These are phyloP conservation scores for Galago senegalensis DNA, from an alignment of 2,797 vertebrate species.

Conservation along the genomic window DNA sequence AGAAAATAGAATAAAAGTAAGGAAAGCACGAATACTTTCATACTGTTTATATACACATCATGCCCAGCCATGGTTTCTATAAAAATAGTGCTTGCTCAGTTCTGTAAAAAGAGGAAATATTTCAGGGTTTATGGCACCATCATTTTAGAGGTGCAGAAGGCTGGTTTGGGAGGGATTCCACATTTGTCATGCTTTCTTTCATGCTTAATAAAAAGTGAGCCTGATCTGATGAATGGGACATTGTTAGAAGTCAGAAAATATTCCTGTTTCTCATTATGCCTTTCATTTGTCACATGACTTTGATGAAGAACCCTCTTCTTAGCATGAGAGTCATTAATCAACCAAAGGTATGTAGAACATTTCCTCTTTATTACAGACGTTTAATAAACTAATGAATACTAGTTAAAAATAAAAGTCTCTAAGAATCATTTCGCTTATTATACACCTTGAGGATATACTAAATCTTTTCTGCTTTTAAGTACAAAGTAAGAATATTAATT, in stretches of 20 bases:
- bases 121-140: slow-evolving; percentile 66
- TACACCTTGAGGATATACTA: slow-evolving; percentile 7
- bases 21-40: background rate
- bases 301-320: slow-evolving; percentile 60
- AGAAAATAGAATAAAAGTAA: slow-evolving; percentile 18
- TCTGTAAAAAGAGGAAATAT: slow-evolving; percentile 66
- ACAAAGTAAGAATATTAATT: slow-evolving; percentile 52
- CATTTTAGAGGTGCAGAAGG: slow-evolving; percentile 66
- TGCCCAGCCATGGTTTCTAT: background rate
- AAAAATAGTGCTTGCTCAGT: slow-evolving; percentile 60
- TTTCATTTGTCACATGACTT: slow-evolving; percentile 69
- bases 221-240: slow-evolving; percentile 67
- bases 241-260: slow-evolving; percentile 67
- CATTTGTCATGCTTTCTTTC: slow-evolving; percentile 69
- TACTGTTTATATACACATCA: background rate
- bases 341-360: slow-evolving; percentile 54
- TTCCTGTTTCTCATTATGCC: slow-evolving; percentile 70
- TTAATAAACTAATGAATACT: slow-evolving; percentile 56
- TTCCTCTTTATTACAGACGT: slow-evolving; percentile 61
- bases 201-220: slow-evolving; percentile 62
- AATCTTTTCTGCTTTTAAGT: slow-evolving; percentile 50
- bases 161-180: slow-evolving; percentile 60
- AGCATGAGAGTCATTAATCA: slow-evolving; percentile 61
- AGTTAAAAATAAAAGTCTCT: slow-evolving; percentile 66
- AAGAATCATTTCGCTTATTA: slow-evolving; percentile 57